These are phyloP conservation scores for Enteromius fasciolatus DNA, from an alignment of 2,797 vertebrate genomes.

Conservation along the genomic window DNA sequence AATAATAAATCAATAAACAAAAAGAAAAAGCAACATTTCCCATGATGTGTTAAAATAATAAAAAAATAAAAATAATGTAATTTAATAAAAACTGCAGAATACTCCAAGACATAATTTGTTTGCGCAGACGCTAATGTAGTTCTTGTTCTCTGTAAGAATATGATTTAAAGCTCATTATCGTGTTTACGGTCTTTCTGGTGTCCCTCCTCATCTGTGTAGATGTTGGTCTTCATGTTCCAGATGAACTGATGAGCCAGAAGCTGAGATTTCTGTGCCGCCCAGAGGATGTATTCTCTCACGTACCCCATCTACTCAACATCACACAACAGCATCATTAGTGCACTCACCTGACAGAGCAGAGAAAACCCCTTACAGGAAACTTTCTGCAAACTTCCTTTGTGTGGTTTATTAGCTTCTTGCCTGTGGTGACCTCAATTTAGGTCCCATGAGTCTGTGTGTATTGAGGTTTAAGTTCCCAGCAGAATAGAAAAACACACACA, in stretches of 20 bases:
- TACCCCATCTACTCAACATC: constrained; percentile 88
- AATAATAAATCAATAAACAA: too few relatives aligned
- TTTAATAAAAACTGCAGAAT: background rate
- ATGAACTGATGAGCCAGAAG: constrained; percentile 96
- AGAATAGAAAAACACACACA: background rate
- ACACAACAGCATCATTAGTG: background rate
- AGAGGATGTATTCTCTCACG: constrained; percentile 94
- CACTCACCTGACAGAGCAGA: background rate
- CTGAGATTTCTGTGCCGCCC: constrained; percentile 95
- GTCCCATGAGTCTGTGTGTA: too few relatives aligned
- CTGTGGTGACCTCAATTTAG: too few relatives aligned
- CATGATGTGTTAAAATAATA: too few relatives aligned
- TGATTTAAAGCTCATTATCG: background rate
- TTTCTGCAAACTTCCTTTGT: too few relatives aligned
- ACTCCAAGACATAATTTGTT: background rate
- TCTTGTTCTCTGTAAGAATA: background rate
- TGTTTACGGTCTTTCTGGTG: constrained; percentile 92
- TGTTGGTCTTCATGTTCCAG: constrained; percentile 99
- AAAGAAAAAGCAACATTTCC: background rate
- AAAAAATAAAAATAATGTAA: too few relatives aligned
- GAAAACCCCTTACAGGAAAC: background rate
- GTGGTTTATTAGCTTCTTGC: too few relatives aligned
- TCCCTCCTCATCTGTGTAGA: constrained; percentile 91
- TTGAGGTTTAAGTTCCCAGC: too few relatives aligned
- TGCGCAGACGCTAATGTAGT: background rate